Percentiles rank a stretch among this genome's conserved stretches.
These are phyloP conservation scores for Scaptomyza tumidula DNA, from an alignment of 2,888 invertebrate genomes.

Conservation along the genomic window DNA sequence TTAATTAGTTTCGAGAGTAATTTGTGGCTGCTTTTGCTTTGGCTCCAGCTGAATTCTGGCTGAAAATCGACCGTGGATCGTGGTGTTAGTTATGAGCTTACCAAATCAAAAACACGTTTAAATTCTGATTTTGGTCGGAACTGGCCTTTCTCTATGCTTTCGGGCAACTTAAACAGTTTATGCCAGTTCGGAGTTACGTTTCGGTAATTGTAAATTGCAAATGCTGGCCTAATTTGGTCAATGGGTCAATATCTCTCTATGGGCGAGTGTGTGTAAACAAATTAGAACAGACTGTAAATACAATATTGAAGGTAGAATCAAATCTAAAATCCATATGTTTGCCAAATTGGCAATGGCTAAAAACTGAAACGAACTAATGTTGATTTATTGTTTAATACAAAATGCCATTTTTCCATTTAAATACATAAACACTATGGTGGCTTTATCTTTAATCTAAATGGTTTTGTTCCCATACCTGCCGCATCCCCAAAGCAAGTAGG, in stretches of 20 bases:
- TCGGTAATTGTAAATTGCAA: constrained; percentile 67
- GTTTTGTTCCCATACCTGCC: not conserved
- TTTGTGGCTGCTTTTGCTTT: constrained; percentile 25
- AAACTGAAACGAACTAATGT: constrained; percentile 5
- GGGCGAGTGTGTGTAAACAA: constrained; percentile 24
- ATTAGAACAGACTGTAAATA: constrained; percentile 31
- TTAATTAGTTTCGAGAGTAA: constrained; percentile 67
- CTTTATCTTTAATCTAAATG: constrained; percentile 16
- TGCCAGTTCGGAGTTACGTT: constrained; percentile 38
- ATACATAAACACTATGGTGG: not conserved
- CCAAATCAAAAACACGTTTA: constrained; percentile 54
- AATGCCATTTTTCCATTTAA: not conserved
- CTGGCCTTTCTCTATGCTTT: constrained; percentile 2
- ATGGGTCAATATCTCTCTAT: constrained; percentile 11
- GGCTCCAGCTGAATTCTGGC: constrained; percentile 20
- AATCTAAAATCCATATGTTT: not conserved
- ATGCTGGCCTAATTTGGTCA: constrained; percentile 41
- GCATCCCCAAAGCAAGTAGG: constrained; percentile 1
- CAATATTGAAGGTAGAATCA: constrained; percentile 2
- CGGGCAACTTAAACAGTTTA: constrained; percentile 57
- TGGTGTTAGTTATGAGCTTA: constrained; percentile 53
- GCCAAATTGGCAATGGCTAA: constrained; percentile 3
- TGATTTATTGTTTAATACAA: constrained; percentile 12
- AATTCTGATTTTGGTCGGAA: constrained; percentile 41
- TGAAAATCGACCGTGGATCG: not conserved